Base-by-base conservation (phyloP, 2,113 vertebrate species). In the Scortum barcoo region DNA sequence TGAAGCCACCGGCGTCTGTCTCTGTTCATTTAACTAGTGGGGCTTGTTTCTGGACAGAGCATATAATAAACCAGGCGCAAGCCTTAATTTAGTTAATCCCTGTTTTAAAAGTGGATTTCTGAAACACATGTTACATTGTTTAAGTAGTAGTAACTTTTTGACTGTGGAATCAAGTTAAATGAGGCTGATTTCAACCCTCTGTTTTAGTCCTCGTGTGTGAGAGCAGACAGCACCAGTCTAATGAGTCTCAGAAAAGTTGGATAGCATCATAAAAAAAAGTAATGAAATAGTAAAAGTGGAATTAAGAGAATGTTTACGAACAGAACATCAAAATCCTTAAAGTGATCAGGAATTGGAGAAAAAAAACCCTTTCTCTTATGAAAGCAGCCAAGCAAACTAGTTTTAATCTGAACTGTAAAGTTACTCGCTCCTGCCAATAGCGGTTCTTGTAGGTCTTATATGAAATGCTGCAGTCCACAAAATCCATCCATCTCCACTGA, bases 101-200 rank as follows among this genome's bases (percentile, higher is more conserved):
- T 20, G 30, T 73, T 72, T 72, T 69, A 19, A 81, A 76, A 66
- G 72, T 57, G 48, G 20, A n/a, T 51, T 33, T 44, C 19, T 46
- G 20, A 17, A 75, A 67, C 48, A 66, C 11, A 72, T 63, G 6
- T 62, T 61, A 5, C 60, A 24, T 22, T 63, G 38, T 28, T 69
- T 38, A 28, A 38, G 14, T 20, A 48, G 51, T 4, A 44, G 38
- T 53, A 28, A 56, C 20, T 26, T 57, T 12, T 57, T 26, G 30
- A 56, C 62, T 22, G 16, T n/a, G 14, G 3, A 44, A 53, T 53
- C 44, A 8, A 68, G 44, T 33, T 48, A 30, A 28, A 57, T 57
- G 7, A 42, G 16, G 42, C 7, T 57, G 36, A 44, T 56, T 56
- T 40, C 50, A 71, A 19, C 2, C 24, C 20, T 60, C 12, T 58